Base-by-base conservation (phyloP, 1,140 invertebrate genomes). In the Pogonomyrmex barbatus region DNA sequence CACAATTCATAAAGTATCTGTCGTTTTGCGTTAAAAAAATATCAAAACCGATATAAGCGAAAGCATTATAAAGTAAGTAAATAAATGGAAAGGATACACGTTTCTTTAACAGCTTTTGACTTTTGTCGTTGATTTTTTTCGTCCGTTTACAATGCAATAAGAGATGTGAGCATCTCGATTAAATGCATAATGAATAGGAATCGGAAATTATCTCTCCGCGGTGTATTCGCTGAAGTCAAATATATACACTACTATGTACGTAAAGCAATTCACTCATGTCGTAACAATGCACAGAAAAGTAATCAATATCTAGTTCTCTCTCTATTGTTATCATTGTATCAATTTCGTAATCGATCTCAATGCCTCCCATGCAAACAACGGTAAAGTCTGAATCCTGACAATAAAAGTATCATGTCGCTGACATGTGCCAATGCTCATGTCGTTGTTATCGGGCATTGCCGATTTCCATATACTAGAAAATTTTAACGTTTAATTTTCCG, bases 351-450 rank as follows among this genome's bases (percentile, higher is more conserved):
- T 54, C 63, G 78, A 84, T 84, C 56, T 77, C 81, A 65, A 54
- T 39, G 67, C 42, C 54, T 77, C 42, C n/a, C 76, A 30, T 14
- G 47, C 63, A 70, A 65, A 77, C 47, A 76, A 84, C 58, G 54
- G 54, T 78, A 50, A 81, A 81, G 77, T 54, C 63, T 68, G 47
- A 70, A 70, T 81, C 47, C 77, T 70, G 77, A 81, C 77, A 81
- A 81, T 81, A 81, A 81, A 68, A 81, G 50, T 81, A 81, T 68
- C 77, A 81, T 81, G 63, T 70, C 70, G 70, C 62, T 81, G 77
- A 70, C 77, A 81, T 45, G 54, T 81, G 77, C 65, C 77, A 81
- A 81, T 81, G 77, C 14, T 52, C 47, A 42, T 36, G 77, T 81
- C 36, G 77, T 70, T 68, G n/a, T 42, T 67, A 36, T 54, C 63